These are phyloP conservation scores for Lasioglossum figueresi DNA, from an alignment of 2,888 invertebrate genomes.

Conservation along the genomic window DNA sequence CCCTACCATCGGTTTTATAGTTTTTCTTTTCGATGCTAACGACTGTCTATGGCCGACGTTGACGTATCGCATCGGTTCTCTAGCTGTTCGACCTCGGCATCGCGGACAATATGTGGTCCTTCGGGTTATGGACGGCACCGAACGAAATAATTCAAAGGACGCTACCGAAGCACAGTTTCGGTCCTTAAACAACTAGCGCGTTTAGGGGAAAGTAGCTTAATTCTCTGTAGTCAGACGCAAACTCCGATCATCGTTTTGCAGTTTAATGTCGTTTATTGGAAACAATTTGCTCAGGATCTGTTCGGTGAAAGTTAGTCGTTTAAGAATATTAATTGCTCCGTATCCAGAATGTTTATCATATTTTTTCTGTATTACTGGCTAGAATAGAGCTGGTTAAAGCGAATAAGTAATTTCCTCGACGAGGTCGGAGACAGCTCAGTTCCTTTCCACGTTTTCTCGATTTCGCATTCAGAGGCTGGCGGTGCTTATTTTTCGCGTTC, in stretches of 20 bases:
- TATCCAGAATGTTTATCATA: background rate
- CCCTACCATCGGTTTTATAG: background rate
- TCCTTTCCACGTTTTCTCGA: constrained; percentile 11
- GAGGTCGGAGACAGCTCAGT: constrained; percentile 2
- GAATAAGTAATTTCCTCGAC: constrained; percentile 27
- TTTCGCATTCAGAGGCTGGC: constrained; percentile 23
- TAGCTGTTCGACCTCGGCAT: background rate
- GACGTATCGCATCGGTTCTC: background rate
- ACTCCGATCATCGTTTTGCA: background rate
- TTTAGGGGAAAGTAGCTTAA: background rate
- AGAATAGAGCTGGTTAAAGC: background rate
- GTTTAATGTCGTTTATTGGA: background rate
- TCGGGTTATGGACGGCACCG: too few species aligned
- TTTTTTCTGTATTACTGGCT: background rate
- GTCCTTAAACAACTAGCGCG: too few species aligned
- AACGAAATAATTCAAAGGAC: too few species aligned
- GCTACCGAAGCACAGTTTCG: too few species aligned
- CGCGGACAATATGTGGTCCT: background rate
- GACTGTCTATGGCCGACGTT: background rate
- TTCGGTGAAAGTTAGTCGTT: background rate
- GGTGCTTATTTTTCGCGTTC: constrained; percentile 11
- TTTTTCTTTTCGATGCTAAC: background rate
- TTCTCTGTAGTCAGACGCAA: background rate
- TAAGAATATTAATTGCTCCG: background rate
- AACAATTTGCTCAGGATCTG: background rate